Conservation (phyloP, 2,113 vertebrate species). For the Pavo muticus region DNA sequence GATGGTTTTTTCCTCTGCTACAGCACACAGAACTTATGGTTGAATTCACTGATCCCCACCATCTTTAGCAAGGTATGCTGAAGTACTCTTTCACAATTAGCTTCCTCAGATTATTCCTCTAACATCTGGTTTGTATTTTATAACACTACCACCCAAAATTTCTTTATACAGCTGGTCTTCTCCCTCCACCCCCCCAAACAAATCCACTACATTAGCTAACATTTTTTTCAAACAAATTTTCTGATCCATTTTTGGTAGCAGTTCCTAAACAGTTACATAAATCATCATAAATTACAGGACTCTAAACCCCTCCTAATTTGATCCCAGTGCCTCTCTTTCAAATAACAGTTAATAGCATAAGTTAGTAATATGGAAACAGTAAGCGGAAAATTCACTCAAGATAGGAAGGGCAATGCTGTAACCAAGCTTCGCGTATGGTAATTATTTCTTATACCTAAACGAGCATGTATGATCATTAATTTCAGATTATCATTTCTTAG, state of each 20-base stretch:
- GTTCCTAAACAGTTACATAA: background rate
- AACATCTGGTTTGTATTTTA: background rate
- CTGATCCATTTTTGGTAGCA: background rate
- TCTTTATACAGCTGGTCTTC: background rate
- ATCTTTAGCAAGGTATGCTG: background rate
- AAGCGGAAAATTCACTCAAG: background rate
- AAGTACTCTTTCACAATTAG: background rate
- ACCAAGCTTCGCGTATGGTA: background rate
- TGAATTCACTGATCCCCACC: background rate
- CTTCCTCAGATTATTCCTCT: background rate
- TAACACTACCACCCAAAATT: background rate
- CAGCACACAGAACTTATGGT: background rate
- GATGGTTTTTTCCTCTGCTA: background rate
- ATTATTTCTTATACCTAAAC: background rate
- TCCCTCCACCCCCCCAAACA: background rate
- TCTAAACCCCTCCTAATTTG: background rate
- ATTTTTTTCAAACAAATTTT: background rate
- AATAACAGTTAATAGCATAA: background rate
- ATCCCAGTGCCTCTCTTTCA: background rate
- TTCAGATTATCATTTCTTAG: constrained; percentile 33
- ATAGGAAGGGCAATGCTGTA: background rate
- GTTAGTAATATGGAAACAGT: background rate
- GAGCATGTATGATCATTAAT: constrained; percentile 35
- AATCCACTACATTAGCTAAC: background rate
- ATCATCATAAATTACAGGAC: background rate